These are phyloP conservation scores for Laticauda colubrina DNA, from an alignment of 2,113 vertebrate species.

Conservation along the genomic window DNA sequence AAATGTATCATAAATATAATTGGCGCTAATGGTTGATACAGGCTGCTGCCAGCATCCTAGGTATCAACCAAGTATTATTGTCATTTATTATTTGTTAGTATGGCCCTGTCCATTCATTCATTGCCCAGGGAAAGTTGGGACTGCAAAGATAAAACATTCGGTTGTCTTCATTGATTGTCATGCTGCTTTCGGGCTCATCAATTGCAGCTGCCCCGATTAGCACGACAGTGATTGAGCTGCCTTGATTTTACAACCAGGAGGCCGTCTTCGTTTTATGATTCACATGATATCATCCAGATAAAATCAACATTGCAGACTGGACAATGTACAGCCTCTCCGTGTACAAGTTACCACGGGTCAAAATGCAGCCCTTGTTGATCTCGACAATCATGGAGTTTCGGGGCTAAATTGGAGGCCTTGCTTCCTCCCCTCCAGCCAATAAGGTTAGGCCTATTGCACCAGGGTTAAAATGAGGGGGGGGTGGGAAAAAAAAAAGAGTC, in stretches of 20 bases:
- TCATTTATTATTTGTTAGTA: not conserved
- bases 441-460: not conserved
- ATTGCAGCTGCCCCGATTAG: not conserved
- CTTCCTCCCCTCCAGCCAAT: not conserved
- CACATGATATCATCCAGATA: not conserved
- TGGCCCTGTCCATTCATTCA: not conserved
- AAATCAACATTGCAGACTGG: not conserved
- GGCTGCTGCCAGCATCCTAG: no score
- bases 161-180: not conserved
- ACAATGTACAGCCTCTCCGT: not conserved
- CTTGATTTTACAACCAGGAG: not conserved
- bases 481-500: no score
- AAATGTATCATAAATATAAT: no score
- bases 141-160: not conserved
- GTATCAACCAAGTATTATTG: no score
- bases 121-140: not conserved
- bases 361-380: not conserved
- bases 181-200: not conserved
- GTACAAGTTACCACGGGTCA: not conserved
- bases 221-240: not conserved
- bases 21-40: no score
- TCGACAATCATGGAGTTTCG: not conserved
- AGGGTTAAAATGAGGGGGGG: not conserved
- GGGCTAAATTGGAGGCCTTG: not conserved
- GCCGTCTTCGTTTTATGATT: not conserved